Percentiles rank a stretch among this genome's conserved stretches.
Conservation (phyloP, 2,113 vertebrate species). For the Oceanites oceanicus region DNA sequence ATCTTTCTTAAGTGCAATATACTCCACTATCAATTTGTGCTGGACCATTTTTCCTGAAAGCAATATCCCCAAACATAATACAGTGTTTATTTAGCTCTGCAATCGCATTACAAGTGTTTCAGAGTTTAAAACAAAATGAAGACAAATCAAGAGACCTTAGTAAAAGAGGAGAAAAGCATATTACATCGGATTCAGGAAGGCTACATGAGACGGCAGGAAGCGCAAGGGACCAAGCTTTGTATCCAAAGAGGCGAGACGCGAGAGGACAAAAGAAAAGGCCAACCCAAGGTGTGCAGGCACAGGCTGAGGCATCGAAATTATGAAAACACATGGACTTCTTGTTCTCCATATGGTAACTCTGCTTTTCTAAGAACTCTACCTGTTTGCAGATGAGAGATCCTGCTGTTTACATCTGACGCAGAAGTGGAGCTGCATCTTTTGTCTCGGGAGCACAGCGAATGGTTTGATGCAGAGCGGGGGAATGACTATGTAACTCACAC, state of each 20-base stretch:
- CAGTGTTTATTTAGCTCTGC: slow-evolving; percentile 46
- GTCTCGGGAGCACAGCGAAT: not conserved
- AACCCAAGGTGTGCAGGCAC: not conserved
- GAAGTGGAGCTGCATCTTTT: not conserved
- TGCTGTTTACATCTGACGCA: not conserved
- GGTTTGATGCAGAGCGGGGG: not conserved
- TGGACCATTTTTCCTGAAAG: slow-evolving; percentile 59
- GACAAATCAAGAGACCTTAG: slow-evolving; percentile 35
- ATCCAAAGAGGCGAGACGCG: not conserved
- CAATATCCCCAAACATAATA: slow-evolving; percentile 46
- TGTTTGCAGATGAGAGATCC: slow-evolving; percentile 31
- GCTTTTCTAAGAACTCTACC: not conserved
- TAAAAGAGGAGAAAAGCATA: not conserved
- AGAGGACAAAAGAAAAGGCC: not conserved
- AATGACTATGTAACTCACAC: not conserved
- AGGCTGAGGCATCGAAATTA: not conserved
- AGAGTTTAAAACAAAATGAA: slow-evolving; percentile 57
- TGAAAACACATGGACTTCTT: not conserved
- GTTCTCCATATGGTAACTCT: not conserved
- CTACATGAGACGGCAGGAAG: not conserved
- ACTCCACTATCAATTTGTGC: slow-evolving; percentile 53
- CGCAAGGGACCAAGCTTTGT: not conserved
- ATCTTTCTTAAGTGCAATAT: slow-evolving; percentile 49
- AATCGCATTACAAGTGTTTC: slow-evolving; percentile 43
- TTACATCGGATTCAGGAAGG: not conserved